phyloP scores from a whole-genome alignment of 2,113 vertebrate genomes.

The Carollia perspicillata region DNA sequence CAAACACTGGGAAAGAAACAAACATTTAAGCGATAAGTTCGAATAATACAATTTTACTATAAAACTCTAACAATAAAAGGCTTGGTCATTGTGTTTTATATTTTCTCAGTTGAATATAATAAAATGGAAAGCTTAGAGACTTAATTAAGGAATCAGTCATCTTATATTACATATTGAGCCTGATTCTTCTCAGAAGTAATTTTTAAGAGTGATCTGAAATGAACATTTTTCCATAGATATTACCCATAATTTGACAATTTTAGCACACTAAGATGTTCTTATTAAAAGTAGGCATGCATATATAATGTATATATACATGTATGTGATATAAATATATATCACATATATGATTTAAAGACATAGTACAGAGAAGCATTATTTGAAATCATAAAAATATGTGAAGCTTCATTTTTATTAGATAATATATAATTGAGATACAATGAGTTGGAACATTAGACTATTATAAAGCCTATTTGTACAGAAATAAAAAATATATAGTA shows the following conservation, averaged over 20 bases:
- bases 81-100: not conserved
- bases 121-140: not conserved
- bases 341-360: not conserved
- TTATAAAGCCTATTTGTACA: not conserved
- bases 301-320: no score
- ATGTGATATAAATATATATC: no score
- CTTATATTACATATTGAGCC: not conserved
- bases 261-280: not conserved
- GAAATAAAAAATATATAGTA: not conserved
- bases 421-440: not conserved
- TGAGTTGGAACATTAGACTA: not conserved
- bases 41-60: not conserved
- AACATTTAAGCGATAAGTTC: not conserved
- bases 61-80: not conserved
- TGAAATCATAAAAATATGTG: not conserved
- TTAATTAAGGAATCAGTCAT: not conserved
- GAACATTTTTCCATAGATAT: not conserved
- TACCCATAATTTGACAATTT: not conserved
- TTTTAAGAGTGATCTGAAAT: not conserved
- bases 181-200: not conserved
- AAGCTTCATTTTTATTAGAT: not conserved
- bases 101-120: not conserved
- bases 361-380: not conserved
- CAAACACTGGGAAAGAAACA: not conserved
- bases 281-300: not conserved